phyloP scores from a whole-genome alignment of 1,140 invertebrate genomes.

The Drosophila baimaii region DNA sequence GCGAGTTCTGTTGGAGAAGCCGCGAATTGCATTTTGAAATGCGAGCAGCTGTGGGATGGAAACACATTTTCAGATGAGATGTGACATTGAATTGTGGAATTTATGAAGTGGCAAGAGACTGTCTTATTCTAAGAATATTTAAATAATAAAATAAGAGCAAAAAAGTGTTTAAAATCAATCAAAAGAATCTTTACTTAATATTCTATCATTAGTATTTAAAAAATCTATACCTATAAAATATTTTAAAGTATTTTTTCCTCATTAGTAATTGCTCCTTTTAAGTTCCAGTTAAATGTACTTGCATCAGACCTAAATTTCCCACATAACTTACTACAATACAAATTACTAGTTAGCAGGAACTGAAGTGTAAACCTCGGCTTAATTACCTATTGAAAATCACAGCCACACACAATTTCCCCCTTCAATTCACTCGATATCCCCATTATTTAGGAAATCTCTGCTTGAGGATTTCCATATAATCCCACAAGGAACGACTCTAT shows the following conservation, averaged over 20 bases:
- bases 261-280: no score
- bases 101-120: background rate
- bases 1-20: slow-evolving; percentile 33
- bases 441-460: slow-evolving; percentile 11
- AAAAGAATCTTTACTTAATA: fast-evolving
- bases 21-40: slow-evolving; percentile 24
- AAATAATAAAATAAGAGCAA: background rate
- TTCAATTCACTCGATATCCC: slow-evolving; percentile 5
- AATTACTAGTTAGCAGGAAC: background rate
- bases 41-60: slow-evolving; percentile 1
- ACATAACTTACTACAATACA: background rate
- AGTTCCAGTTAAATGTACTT: no score
- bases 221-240: no score
- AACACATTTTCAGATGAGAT: background rate
- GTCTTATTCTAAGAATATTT: no score
- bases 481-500: slow-evolving; percentile 21
- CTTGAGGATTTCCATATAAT: slow-evolving; percentile 19
- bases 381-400: slow-evolving; percentile 27
- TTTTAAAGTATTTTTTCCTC: no score
- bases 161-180: no score
- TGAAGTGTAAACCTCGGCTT: slow-evolving; percentile 7
- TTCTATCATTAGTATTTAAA: no score
- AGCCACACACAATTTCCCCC: background rate
- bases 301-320: background rate
- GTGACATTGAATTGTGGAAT: background rate